A percentile compares a stretch with the other conserved stretches of the same genome.
These are phyloP conservation scores for Cinclus mexicanus DNA, from an alignment of 2,113 vertebrate genomes.

Conservation along the genomic window DNA sequence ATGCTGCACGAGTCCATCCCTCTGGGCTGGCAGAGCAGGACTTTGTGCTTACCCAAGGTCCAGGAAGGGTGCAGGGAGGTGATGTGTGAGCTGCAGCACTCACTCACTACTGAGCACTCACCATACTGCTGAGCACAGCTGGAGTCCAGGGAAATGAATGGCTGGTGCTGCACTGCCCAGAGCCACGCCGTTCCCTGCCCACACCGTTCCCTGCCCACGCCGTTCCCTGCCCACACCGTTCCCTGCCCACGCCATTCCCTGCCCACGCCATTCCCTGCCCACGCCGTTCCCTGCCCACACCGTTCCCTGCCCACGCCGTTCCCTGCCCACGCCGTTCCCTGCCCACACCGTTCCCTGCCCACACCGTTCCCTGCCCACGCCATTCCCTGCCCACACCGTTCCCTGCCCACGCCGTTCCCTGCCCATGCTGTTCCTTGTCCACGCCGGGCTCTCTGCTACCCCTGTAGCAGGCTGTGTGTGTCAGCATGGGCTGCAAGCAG, in stretches of 20 bases:
- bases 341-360: fast-evolving
- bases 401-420: fast-evolving
- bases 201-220: fast-evolving
- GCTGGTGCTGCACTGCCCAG: neutral
- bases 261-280: fast-evolving
- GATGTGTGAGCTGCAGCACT: neutral
- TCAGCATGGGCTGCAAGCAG: fast-evolving
- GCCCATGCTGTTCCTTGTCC: fast-evolving
- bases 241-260: fast-evolving
- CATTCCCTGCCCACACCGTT: fast-evolving
- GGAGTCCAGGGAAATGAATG: too few species aligned
- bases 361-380: fast-evolving
- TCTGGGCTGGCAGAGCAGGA: fast-evolving
- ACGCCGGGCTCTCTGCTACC: fast-evolving
- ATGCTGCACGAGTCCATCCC: fast-evolving
- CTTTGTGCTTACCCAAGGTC: neutral
- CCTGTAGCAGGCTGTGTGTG: neutral
- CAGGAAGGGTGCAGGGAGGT: fast-evolving
- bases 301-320: fast-evolving
- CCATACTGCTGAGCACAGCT: neutral
- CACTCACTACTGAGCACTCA: neutral
- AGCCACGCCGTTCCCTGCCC: neutral
- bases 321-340: fast-evolving
- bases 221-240: fast-evolving
- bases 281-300: fast-evolving